phyloP scores from a whole-genome alignment of 2,888 invertebrate genomes.

The Lasius platythorax region DNA sequence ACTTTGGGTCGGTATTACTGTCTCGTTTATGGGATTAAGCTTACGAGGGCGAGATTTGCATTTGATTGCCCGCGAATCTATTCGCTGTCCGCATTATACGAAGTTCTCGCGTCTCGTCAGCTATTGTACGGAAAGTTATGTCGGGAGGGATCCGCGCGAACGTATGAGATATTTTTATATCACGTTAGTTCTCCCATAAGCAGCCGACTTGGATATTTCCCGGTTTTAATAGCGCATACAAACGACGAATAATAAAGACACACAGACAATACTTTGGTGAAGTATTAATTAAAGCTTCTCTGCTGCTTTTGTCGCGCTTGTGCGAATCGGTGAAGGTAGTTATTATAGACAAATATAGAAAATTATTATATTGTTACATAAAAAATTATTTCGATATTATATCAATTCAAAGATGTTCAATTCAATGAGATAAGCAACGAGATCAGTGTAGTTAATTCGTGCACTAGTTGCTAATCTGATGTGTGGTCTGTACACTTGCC shows the following conservation, averaged over 20 bases:
- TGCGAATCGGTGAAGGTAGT: slow-evolving; percentile 5
- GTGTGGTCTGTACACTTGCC: slow-evolving; percentile 48
- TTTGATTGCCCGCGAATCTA: slow-evolving; percentile 46
- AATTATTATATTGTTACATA: slow-evolving; percentile 20
- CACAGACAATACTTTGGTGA: neutral
- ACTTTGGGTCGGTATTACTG: slow-evolving; percentile 18
- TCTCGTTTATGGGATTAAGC: slow-evolving; percentile 48
- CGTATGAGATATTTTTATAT: slow-evolving; percentile 6
- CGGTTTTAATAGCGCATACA: slow-evolving; percentile 13
- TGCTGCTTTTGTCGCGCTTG: neutral
- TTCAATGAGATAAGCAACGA: slow-evolving; percentile 37
- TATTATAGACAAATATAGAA: slow-evolving; percentile 1
- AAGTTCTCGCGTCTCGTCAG: slow-evolving; percentile 30
- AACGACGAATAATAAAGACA: slow-evolving; percentile 26
- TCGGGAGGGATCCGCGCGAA: neutral
- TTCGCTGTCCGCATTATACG: slow-evolving; percentile 15
- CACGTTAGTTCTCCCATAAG: neutral
- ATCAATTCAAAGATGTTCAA: neutral
- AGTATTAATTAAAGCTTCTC: neutral
- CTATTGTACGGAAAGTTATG: neutral
- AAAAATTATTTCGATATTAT: slow-evolving; percentile 5
- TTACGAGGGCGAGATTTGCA: slow-evolving; percentile 44
- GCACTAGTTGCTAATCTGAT: slow-evolving; percentile 35
- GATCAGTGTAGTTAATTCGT: slow-evolving; percentile 40
- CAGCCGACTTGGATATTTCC: neutral